These are phyloP conservation scores for Ctenoplectra terminalis DNA, from an alignment of 1,140 invertebrate genomes.

Conservation along the genomic window DNA sequence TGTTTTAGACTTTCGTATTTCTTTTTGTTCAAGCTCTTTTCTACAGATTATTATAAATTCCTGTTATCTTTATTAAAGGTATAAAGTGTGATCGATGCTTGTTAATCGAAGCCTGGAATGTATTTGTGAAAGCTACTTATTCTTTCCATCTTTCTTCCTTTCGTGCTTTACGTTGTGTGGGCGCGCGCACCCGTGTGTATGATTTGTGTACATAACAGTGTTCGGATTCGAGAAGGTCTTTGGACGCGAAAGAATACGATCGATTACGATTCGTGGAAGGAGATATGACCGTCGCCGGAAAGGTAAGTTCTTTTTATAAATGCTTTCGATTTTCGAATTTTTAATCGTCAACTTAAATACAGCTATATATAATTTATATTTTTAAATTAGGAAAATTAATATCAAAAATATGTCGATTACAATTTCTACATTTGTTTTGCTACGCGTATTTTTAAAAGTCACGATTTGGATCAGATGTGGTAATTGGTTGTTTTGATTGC, in stretches of 20 bases:
- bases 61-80: not conserved
- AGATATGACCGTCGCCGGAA: constrained; percentile 66
- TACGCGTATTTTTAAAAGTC: not conserved
- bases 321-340: not conserved
- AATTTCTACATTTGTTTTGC: not conserved
- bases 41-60: not conserved
- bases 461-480: not conserved
- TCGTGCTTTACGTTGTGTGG: constrained; percentile 25
- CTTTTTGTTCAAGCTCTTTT: not conserved
- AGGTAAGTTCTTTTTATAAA: constrained; percentile 52
- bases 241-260: constrained; percentile 60
- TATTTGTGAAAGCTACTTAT: constrained; percentile 42
- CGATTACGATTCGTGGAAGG: constrained; percentile 51
- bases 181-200: constrained; percentile 8
- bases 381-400: not conserved
- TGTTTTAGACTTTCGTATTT: constrained; percentile 25
- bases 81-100: not conserved
- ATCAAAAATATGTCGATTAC: not conserved
- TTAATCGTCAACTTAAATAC: not conserved
- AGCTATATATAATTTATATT: not conserved
- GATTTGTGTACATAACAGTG: constrained; percentile 49
- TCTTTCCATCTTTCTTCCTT: constrained; percentile 40
- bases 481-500: not conserved
- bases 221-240: constrained; percentile 51
- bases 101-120: constrained; percentile 32